These are phyloP conservation scores for Listronotus bonariensis DNA, from an alignment of 1,140 invertebrate species.

Conservation along the genomic window DNA sequence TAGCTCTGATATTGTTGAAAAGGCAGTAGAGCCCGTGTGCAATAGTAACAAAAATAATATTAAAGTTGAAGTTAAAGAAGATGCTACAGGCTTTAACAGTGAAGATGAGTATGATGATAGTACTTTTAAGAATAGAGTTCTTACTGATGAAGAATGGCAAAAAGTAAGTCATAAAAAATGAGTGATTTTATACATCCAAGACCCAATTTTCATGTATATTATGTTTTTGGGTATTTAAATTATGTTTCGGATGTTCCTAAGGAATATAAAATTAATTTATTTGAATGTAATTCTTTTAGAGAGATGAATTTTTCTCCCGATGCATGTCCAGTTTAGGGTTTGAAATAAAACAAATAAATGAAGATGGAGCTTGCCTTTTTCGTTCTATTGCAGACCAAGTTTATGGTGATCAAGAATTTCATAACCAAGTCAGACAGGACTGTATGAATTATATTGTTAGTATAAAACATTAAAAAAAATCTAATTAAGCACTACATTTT, in stretches of 20 bases:
- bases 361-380: constrained; percentile 94
- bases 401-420: constrained; percentile 93
- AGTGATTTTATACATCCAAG: too few species aligned
- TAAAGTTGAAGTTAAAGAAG: constrained; percentile 46
- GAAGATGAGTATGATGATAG: constrained; percentile 55
- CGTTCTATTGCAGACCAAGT: constrained; percentile 91
- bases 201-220: too few species aligned
- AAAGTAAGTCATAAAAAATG: constrained; percentile 32
- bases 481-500: constrained; percentile 12
- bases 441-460: constrained; percentile 94
- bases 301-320: constrained; percentile 66
- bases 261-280: not conserved
- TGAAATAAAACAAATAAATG: constrained; percentile 85
- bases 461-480: constrained; percentile 20
- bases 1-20: constrained; percentile 38
- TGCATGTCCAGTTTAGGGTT: constrained; percentile 76
- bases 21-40: constrained; percentile 38
- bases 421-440: constrained; percentile 78
- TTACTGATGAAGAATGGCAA: constrained; percentile 54
- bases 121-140: constrained; percentile 41
- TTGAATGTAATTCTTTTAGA: constrained; percentile 39
- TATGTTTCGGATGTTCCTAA: not conserved
- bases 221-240: too few species aligned
- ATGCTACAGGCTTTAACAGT: constrained; percentile 54
- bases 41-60: constrained; percentile 45